A percentile compares a stretch with the other conserved stretches of the same genome.
phyloP scores from a whole-genome alignment of 2,797 vertebrate genomes.

The Propithecus deckenii region DNA sequence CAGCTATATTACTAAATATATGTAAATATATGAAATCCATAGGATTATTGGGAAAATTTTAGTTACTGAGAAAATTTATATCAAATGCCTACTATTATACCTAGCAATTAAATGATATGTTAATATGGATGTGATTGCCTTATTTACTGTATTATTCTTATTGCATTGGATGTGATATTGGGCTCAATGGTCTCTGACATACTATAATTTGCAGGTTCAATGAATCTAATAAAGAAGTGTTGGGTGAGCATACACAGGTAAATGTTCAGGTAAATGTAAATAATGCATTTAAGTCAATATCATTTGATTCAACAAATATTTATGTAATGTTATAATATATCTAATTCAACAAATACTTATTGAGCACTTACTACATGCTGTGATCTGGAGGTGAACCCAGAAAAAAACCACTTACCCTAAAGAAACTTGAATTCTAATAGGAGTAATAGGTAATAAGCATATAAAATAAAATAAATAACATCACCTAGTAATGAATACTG shows the following conservation, averaged over 20 bases:
- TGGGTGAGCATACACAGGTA: not conserved
- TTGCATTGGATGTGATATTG: not conserved
- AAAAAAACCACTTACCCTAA: not conserved
- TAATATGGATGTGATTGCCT: not conserved
- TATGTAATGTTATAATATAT: not conserved
- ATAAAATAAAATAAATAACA: too few relatives aligned
- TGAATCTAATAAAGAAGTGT: not conserved
- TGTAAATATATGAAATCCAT: not conserved
- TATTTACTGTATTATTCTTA: not conserved
- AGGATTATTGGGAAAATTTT: not conserved
- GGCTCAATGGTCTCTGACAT: too few relatives aligned
- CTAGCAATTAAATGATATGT: not conserved
- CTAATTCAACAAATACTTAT: not conserved
- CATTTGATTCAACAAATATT: not conserved
- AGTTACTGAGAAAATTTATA: not conserved
- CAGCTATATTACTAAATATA: not conserved
- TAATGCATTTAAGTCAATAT: not conserved
- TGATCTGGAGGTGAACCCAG: not conserved
- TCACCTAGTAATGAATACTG: not conserved
- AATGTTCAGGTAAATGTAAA: not conserved
- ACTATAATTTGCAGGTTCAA: not conserved
- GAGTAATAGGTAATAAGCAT: not conserved
- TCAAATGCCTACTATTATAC: not conserved
- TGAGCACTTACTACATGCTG: not conserved
- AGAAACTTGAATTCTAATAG: not conserved